A percentile compares a stretch with the other conserved stretches of the same genome.
Conservation (phyloP, 2,888 invertebrate genomes). For the Lathronympha strigana region DNA sequence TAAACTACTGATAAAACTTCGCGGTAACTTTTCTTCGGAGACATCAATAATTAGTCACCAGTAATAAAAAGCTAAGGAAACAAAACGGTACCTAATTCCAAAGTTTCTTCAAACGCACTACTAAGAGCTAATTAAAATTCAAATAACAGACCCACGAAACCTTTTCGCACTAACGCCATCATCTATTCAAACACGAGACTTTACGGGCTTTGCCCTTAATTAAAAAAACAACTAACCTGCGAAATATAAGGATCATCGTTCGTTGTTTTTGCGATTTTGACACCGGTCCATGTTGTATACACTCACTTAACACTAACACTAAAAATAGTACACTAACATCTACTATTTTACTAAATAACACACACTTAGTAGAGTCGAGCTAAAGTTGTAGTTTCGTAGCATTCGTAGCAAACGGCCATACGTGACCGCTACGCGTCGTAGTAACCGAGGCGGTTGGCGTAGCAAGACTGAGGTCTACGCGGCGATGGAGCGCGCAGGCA, state of each 20-base stretch:
- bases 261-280: slow-evolving; percentile 67
- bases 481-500: slow-evolving; percentile 68
- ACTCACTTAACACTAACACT: slow-evolving; percentile 56
- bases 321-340: slow-evolving; percentile 24
- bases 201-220: slow-evolving; percentile 58
- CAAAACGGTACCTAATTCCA: background rate
- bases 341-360: slow-evolving; percentile 8
- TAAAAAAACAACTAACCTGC: slow-evolving; percentile 77
- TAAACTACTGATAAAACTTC: background rate
- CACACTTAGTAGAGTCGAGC: slow-evolving; percentile 28
- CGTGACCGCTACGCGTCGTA: slow-evolving; percentile 52
- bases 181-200: slow-evolving; percentile 14
- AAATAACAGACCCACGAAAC: slow-evolving; percentile 19
- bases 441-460: slow-evolving; percentile 65
- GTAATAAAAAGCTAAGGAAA: slow-evolving; percentile 5
- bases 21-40: background rate
- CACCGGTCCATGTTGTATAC: slow-evolving; percentile 59
- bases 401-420: slow-evolving; percentile 24
- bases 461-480: slow-evolving; percentile 68
- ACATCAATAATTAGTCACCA: background rate
- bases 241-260: slow-evolving; percentile 73
- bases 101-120: background rate
- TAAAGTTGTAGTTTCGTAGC: slow-evolving; percentile 50
- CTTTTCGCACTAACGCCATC: slow-evolving; percentile 15
- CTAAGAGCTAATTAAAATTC: slow-evolving; percentile 19